Percentiles rank a stretch among this genome's conserved stretches.
Conservation (phyloP, 2,113 vertebrate genomes). For the Tiliqua scincoides region DNA sequence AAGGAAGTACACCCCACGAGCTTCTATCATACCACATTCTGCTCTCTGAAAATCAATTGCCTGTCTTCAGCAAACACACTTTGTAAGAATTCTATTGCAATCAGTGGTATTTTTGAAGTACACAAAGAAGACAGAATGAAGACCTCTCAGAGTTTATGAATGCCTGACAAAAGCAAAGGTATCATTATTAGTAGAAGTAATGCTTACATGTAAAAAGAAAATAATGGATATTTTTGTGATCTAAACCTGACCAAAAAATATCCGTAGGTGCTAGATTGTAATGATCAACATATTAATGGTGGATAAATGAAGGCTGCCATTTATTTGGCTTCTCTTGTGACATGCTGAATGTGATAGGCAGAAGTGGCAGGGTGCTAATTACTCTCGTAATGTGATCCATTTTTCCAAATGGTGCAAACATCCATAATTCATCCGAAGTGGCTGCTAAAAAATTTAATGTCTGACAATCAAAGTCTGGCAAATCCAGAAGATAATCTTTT, state of each 20-base stretch:
- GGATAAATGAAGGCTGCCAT: slow-evolving; percentile 60
- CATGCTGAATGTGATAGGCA: slow-evolving; percentile 73
- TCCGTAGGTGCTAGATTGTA: not conserved
- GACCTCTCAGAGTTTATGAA: not conserved
- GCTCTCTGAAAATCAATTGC: not conserved
- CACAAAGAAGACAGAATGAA: not conserved
- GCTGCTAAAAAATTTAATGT: slow-evolving; percentile 77
- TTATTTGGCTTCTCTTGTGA: slow-evolving; percentile 61
- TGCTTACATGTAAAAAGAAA: not conserved
- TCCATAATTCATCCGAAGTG: slow-evolving; percentile 80
- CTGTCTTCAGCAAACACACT: not conserved
- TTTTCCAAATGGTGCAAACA: slow-evolving; percentile 76
- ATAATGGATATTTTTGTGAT: not conserved
- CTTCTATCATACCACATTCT: not conserved
- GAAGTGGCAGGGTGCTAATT: slow-evolving; percentile 79
- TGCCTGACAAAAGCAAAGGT: not conserved
- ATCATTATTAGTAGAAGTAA: slow-evolving; percentile 11
- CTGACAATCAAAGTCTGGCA: slow-evolving; percentile 68
- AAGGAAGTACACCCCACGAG: not conserved
- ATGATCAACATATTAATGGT: slow-evolving; percentile 34
- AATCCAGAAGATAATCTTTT: slow-evolving; percentile 72
- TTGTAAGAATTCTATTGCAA: not conserved
- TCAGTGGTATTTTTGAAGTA: not conserved
- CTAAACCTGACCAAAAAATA: slow-evolving; percentile 32
- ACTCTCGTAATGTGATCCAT: slow-evolving; percentile 75